phyloP scores from a whole-genome alignment of 2,113 vertebrate genomes.

The Neolamprologus longior region DNA sequence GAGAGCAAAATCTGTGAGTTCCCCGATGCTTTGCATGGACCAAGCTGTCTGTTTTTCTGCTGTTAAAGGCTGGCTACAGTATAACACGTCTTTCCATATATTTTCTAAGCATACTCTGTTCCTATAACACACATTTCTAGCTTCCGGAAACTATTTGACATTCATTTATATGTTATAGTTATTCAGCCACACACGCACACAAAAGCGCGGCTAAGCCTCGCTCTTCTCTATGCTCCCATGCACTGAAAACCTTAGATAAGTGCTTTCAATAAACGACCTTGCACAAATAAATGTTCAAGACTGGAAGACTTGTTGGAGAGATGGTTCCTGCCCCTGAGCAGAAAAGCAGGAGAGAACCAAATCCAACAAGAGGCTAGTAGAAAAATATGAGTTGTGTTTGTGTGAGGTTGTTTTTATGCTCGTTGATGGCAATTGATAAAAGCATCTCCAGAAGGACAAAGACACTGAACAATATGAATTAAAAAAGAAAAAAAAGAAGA shows the following conservation, averaged over 20 bases:
- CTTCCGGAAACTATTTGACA: not conserved
- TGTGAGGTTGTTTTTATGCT: not conserved
- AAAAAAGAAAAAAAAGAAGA: not conserved
- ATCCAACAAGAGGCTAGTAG: not conserved
- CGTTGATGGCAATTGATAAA: not conserved
- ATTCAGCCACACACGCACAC: not conserved
- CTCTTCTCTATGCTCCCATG: not conserved
- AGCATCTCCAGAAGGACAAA: not conserved
- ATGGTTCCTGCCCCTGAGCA: not conserved
- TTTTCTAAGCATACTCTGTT: not conserved
- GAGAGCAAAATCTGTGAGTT: not conserved
- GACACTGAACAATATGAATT: not conserved
- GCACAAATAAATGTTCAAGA: not conserved
- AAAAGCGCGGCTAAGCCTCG: not conserved
- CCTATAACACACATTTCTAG: not conserved
- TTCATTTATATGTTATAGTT: not conserved
- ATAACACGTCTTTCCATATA: not conserved
- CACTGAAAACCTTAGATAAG: not conserved
- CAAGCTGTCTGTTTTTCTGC: not conserved
- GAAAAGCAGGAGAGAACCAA: not conserved
- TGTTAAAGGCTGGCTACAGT: not conserved
- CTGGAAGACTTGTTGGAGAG: not conserved
- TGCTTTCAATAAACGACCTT: not conserved
- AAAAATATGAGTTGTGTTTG: not conserved
- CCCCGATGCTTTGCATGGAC: not conserved